Conservation (phyloP, 2,113 vertebrate genomes). For the Alexandromys fortis region DNA sequence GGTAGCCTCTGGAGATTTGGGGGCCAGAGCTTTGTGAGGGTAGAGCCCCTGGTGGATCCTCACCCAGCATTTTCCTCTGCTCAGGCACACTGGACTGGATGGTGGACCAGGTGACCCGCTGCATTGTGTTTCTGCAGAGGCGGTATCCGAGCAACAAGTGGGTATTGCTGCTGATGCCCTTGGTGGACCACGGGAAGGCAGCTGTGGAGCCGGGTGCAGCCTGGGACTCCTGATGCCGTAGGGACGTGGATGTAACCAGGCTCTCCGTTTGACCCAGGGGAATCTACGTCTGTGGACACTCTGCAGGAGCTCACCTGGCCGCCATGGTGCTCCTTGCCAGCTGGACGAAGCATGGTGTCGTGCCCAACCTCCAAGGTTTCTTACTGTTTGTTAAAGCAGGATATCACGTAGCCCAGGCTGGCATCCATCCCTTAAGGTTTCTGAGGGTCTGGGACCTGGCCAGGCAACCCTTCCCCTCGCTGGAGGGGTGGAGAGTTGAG, state of each 20-base stretch:
- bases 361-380: constrained; percentile 93
- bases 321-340: constrained; percentile 93
- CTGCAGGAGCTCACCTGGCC: constrained; percentile 94
- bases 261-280: constrained; percentile 85
- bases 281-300: constrained; percentile 95
- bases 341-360: constrained; percentile 88
- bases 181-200: fast-evolving
- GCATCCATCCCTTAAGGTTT: background rate
- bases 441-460: background rate
- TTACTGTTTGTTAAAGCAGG: background rate
- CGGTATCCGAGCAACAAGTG: constrained; percentile 90
- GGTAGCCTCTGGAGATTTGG: constrained; percentile 80
- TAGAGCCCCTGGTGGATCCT: background rate
- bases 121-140: constrained; percentile 87
- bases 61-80: background rate
- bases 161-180: background rate
- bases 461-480: background rate
- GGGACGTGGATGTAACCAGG: fast-evolving
- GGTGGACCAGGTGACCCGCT: constrained; percentile 92
- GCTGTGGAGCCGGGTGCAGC: background rate
- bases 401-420: background rate
- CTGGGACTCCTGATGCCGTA: background rate
- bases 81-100: constrained; percentile 94
- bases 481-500: background rate
- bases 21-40: background rate